phyloP scores from a whole-genome alignment of 2,888 invertebrate genomes.

The Andrena bicolor region DNA sequence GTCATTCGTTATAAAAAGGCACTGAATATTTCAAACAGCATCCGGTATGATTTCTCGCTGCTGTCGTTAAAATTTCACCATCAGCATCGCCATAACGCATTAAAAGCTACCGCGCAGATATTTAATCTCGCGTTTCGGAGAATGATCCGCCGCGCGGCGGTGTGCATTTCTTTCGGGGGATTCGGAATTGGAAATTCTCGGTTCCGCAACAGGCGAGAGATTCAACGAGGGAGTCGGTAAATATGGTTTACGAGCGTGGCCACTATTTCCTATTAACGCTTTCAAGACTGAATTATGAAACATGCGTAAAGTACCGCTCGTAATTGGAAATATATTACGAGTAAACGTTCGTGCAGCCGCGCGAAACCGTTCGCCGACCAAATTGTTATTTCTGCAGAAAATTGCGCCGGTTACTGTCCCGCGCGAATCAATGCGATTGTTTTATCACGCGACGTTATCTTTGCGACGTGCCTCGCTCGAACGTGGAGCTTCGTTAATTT shows the following conservation, averaged over 20 bases:
- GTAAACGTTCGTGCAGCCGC: slow-evolving; percentile 31
- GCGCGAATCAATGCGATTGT: neutral
- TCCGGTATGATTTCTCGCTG: neutral
- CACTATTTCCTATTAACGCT: slow-evolving; percentile 60
- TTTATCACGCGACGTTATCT: neutral
- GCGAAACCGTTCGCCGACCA: slow-evolving; percentile 7
- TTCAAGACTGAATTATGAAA: slow-evolving; percentile 56
- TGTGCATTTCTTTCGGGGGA: slow-evolving; percentile 40
- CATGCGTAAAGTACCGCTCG: slow-evolving; percentile 48
- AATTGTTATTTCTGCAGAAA: slow-evolving; percentile 43
- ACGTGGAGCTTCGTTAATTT: neutral
- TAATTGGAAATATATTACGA: slow-evolving; percentile 58
- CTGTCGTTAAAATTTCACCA: neutral
- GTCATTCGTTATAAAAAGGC: neutral
- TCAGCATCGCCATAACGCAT: neutral
- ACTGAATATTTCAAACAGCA: neutral
- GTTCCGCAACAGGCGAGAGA: slow-evolving; percentile 41
- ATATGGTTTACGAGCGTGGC: slow-evolving; percentile 53
- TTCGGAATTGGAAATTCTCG: slow-evolving; percentile 50
- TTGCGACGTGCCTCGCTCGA: neutral
- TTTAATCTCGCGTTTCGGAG: slow-evolving; percentile 14
- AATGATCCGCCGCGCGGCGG: slow-evolving; percentile 12
- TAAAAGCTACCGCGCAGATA: neutral
- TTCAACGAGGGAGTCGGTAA: slow-evolving; percentile 40
- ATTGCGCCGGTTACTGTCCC: neutral